Percentiles rank a stretch among this genome's conserved stretches.
phyloP scores from a whole-genome alignment of 2,888 invertebrate genomes.

The Drosophila demipolita region DNA sequence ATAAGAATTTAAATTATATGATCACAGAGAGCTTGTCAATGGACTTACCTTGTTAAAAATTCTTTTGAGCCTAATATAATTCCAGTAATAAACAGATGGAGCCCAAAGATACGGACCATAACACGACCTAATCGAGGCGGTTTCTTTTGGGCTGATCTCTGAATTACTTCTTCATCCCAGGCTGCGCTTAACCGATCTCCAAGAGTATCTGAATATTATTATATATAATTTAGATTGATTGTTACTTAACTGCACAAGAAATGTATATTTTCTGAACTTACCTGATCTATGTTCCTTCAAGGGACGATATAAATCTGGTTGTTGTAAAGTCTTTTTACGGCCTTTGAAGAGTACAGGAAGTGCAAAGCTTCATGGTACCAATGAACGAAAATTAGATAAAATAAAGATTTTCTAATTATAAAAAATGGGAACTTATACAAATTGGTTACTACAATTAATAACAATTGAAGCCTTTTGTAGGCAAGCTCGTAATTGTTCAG shows the following conservation, averaged over 20 bases:
- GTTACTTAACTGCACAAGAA: background rate
- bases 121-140: constrained; percentile 22
- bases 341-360: constrained; percentile 91
- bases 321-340: constrained; percentile 89
- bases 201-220: constrained; percentile 30
- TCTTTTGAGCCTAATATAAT: constrained; percentile 87
- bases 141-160: constrained; percentile 35
- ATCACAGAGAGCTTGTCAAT: no score
- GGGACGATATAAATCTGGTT: constrained; percentile 90
- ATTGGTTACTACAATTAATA: background rate
- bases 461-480: no score
- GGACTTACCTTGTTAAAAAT: constrained; percentile 85
- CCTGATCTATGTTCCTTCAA: constrained; percentile 89
- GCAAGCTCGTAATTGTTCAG: background rate
- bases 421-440: background rate
- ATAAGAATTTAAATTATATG: background rate
- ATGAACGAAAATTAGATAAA: background rate
- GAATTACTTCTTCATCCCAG: constrained; percentile 34
- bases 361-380: constrained; percentile 88
- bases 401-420: background rate
- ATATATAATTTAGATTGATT: background rate
- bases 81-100: constrained; percentile 87
- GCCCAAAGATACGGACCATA: constrained; percentile 71
- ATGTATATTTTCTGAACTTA: constrained; percentile 47
- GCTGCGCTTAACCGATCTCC: constrained; percentile 37